A percentile compares a stretch with the other conserved stretches of the same genome.
phyloP scores from a whole-genome alignment of 2,888 invertebrate genomes.

The Lamproptera curius region DNA sequence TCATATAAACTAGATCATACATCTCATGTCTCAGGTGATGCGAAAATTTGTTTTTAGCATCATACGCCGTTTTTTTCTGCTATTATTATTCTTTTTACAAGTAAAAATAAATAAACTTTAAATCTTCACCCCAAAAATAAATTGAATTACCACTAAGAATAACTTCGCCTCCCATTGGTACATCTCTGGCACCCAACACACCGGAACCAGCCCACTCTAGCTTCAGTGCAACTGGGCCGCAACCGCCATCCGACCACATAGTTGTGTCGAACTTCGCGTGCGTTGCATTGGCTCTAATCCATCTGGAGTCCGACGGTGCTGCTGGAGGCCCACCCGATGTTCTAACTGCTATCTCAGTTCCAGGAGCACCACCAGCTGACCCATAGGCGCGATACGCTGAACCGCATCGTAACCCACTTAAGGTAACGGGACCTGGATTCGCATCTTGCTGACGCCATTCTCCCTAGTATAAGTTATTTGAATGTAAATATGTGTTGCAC shows the following conservation, averaged over 20 bases:
- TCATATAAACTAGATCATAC: too few species aligned
- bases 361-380: slow-evolving; percentile 88
- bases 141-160: slow-evolving; percentile 56
- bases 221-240: slow-evolving; percentile 88
- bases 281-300: slow-evolving; percentile 88
- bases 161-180: slow-evolving; percentile 67
- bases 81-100: too few species aligned
- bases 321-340: slow-evolving; percentile 85
- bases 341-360: slow-evolving; percentile 85
- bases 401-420: slow-evolving; percentile 89
- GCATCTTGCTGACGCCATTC: slow-evolving; percentile 80
- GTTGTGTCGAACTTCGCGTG: slow-evolving; percentile 88
- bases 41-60: too few species aligned
- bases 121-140: neutral
- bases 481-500: neutral
- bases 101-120: too few species aligned
- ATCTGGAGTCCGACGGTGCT: slow-evolving; percentile 85
- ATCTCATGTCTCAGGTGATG: too few species aligned
- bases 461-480: slow-evolving; percentile 61
- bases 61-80: too few species aligned
- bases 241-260: slow-evolving; percentile 91
- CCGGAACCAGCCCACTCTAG: slow-evolving; percentile 82
- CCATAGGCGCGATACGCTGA: slow-evolving; percentile 89
- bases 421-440: slow-evolving; percentile 68
- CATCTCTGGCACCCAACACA: slow-evolving; percentile 65